Evolutionary conservation across 2,797 vertebrate species (phyloP).

Genomic region (Loris lydekkerianus): DNA sequence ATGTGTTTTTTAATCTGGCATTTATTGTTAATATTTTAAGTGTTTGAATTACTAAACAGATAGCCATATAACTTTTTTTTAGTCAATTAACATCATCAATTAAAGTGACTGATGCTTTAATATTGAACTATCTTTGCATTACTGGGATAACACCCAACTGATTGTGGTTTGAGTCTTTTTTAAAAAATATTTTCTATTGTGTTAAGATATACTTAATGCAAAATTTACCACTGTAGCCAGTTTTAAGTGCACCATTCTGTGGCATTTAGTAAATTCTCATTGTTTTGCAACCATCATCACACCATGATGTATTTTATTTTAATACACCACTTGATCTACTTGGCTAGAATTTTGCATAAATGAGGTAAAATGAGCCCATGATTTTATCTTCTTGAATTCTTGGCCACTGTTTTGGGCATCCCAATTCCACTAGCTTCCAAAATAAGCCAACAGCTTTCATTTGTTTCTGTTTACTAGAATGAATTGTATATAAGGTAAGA

Average conservation of each 20-base stretch:
- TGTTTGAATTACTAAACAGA: conserved; percentile 40
- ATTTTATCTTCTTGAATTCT: conserved; percentile 6
- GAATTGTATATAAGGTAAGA: neutral
- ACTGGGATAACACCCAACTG: neutral
- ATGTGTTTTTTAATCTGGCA: conserved; percentile 64
- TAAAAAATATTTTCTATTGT: neutral
- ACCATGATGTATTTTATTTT: neutral
- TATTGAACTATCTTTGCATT: conserved; percentile 66
- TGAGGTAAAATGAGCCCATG: neutral
- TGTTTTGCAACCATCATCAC: neutral
- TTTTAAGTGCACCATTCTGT: neutral
- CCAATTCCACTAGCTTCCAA: neutral
- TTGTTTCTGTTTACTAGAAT: neutral
- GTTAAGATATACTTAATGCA: neutral
- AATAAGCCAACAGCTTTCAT: neutral
- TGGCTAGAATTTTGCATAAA: neutral
- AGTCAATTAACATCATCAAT: neutral
- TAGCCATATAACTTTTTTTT: neutral
- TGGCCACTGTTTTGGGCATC: neutral
- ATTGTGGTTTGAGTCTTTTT: neutral
- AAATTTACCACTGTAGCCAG: neutral
- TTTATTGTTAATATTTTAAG: conserved; percentile 58
- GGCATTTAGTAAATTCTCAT: neutral
- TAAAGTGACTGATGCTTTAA: neutral
- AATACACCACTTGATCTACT: neutral